These are phyloP conservation scores for Caenorhabditis sp. DNA, from an alignment of 2,888 invertebrate genomes.

Conservation along the genomic window DNA sequence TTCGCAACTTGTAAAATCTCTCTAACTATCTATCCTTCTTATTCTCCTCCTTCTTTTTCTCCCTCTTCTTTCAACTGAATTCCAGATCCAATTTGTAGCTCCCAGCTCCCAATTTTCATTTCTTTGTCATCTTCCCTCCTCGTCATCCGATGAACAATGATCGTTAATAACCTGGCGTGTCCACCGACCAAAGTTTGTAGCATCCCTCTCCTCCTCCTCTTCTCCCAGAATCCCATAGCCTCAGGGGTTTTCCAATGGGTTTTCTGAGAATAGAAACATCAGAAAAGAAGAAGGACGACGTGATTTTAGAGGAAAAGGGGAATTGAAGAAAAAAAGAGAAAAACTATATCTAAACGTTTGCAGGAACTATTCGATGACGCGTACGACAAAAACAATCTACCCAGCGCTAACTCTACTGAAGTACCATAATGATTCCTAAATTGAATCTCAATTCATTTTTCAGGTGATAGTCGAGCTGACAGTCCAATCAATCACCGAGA, in stretches of 20 bases:
- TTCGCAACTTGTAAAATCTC: too few relatives aligned
- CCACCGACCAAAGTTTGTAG: constrained; percentile 49
- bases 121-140: constrained; percentile 4
- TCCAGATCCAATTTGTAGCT: constrained; percentile 13
- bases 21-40: too few relatives aligned
- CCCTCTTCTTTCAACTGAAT: too few relatives aligned
- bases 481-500: constrained; percentile 82
- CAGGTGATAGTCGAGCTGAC: constrained; percentile 82
- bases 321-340: background rate
- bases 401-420: constrained; percentile 79
- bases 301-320: constrained; percentile 7
- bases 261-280: constrained; percentile 38
- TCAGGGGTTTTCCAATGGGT: constrained; percentile 28
- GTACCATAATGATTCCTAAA: constrained; percentile 36
- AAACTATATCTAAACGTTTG: constrained; percentile 39
- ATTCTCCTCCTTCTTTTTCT: background rate
- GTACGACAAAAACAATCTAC: constrained; percentile 83
- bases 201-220: background rate
- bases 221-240: constrained; percentile 46
- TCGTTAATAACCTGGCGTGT: constrained; percentile 26
- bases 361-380: constrained; percentile 79
- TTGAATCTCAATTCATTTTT: background rate
- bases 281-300: background rate
- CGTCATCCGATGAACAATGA: constrained; percentile 26
- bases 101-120: background rate